Evolutionary conservation across 1,140 invertebrate species (phyloP).

Genomic region (Eupristina koningsbergeri): DNA sequence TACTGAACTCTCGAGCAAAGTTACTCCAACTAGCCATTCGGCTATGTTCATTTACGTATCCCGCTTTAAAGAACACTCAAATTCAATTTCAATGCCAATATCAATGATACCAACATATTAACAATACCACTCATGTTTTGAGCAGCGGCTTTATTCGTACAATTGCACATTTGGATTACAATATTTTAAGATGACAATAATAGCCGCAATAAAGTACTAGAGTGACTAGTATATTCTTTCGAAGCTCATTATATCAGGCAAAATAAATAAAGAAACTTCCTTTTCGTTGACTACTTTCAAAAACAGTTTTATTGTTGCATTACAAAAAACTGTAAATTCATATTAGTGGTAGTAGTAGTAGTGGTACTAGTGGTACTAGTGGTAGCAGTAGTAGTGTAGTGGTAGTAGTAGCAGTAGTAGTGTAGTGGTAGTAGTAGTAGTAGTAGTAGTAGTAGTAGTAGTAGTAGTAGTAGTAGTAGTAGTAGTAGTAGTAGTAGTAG

Average conservation of each 20-base stretch:
- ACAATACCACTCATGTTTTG: no score
- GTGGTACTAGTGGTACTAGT: no score
- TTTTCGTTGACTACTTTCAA: constrained; percentile 29
- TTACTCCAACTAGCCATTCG: background rate
- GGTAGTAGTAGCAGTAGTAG: no score
- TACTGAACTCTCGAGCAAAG: background rate
- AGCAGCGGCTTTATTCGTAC: no score
- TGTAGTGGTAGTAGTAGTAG: constrained; percentile 22
- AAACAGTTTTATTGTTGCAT: constrained; percentile 44
- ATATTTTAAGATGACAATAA: background rate
- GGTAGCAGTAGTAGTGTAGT: no score
- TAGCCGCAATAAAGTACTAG: constrained; percentile 49
- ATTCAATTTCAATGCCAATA: no score
- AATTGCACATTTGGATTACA: background rate
- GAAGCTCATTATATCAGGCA: constrained; percentile 21
- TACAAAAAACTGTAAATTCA: constrained; percentile 47
- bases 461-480: background rate
- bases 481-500: background rate
- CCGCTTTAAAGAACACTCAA: no score
- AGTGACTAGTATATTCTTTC: constrained; percentile 25
- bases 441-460: background rate
- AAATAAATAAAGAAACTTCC: constrained; percentile 39
- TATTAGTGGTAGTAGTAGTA: no score
- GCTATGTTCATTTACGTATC: background rate
- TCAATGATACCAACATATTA: no score